Evolutionary conservation across 2,113 vertebrate species (phyloP).

Genomic region (Scalopus aquaticus): DNA sequence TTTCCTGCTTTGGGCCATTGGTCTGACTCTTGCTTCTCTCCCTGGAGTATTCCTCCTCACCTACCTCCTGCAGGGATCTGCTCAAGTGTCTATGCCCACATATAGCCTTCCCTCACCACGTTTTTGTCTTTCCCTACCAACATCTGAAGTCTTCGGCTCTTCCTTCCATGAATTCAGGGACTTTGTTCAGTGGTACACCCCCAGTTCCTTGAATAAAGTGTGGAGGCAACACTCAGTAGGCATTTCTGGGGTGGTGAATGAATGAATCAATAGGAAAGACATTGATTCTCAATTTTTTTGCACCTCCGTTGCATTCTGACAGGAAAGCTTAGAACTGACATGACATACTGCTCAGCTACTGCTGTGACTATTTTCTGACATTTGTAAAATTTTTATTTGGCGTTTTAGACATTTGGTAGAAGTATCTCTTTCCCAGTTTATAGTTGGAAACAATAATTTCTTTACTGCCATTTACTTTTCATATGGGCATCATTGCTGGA

Average conservation of each 20-base stretch:
- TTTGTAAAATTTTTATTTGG: neutral
- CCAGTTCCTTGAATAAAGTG: neutral
- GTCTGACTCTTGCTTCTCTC: neutral
- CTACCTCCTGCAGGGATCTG: neutral
- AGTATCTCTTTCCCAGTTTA: neutral
- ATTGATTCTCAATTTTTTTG: neutral
- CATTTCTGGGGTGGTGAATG: neutral
- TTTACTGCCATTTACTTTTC: neutral
- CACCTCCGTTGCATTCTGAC: neutral
- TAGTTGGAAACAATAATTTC: neutral
- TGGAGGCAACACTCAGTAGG: neutral
- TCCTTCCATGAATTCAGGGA: neutral
- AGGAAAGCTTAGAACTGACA: neutral
- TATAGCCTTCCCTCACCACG: neutral
- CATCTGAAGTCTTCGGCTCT: neutral
- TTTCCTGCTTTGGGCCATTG: neutral
- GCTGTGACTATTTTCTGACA: neutral
- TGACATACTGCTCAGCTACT: neutral
- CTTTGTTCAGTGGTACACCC: neutral
- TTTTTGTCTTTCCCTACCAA: neutral
- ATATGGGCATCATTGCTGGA: neutral
- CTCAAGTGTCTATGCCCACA: neutral
- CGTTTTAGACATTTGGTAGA: slow-evolving; percentile 13
- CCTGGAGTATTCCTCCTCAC: neutral
- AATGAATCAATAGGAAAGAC: neutral